A percentile compares a stretch with the other conserved stretches of the same genome.
Conservation (phyloP, 2,113 vertebrate species). For the Megaleporinus macrocephalus region DNA sequence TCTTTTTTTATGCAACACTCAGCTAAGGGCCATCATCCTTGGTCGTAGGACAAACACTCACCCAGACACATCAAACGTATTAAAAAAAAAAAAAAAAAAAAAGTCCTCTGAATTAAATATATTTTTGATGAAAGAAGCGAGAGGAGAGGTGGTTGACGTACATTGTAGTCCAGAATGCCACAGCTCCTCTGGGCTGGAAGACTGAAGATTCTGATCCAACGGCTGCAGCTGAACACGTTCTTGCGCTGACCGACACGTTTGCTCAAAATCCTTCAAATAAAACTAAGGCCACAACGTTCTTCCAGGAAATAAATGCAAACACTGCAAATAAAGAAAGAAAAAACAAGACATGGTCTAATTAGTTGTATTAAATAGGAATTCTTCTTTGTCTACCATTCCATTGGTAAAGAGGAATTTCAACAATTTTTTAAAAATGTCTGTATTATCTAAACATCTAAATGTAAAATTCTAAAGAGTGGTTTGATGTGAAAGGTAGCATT, state of each 20-base stretch:
- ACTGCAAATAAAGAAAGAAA: constrained; percentile 59
- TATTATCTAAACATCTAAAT: too few relatives aligned
- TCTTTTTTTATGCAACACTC: constrained; percentile 52
- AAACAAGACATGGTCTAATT: background rate
- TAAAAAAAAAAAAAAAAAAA: background rate
- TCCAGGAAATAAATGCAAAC: constrained; percentile 72
- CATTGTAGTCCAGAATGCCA: background rate
- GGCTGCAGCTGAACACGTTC: background rate
- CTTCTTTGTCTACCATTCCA: too few relatives aligned
- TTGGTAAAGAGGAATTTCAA: background rate
- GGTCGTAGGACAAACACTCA: constrained; percentile 9
- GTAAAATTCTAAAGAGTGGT: too few relatives aligned
- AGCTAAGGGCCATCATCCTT: background rate
- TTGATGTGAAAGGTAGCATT: too few relatives aligned
- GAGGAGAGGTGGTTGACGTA: constrained; percentile 6
- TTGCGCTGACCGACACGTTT: constrained; percentile 44
- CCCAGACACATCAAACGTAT: constrained; percentile 4
- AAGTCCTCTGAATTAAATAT: constrained; percentile 26
- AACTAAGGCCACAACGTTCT: constrained; percentile 79
- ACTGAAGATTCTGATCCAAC: constrained; percentile 13
- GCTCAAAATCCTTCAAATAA: constrained; percentile 62
- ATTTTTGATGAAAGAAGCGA: background rate
- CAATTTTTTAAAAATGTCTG: too few relatives aligned
- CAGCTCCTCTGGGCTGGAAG: constrained; percentile 48
- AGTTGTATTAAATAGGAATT: too few relatives aligned